Evolutionary conservation across 2,797 vertebrate species (phyloP).

Genomic region (Lagocephalus sceleratus): DNA sequence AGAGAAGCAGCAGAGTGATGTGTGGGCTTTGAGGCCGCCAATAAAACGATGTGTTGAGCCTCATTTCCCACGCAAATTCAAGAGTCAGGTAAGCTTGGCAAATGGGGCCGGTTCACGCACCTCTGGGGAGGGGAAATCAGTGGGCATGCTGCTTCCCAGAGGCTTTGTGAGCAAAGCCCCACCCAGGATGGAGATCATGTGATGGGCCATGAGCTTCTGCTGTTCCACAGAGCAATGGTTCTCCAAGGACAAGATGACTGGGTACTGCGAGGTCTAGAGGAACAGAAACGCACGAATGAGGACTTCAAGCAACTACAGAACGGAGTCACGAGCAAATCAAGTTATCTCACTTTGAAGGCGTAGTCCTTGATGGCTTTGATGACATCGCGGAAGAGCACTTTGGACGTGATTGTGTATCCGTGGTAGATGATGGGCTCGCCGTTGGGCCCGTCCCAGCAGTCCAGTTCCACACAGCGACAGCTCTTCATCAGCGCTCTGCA

Average conservation of each 20-base stretch:
- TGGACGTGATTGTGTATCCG: slow-evolving; percentile 94
- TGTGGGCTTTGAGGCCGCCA: background rate
- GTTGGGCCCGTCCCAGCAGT: slow-evolving; percentile 92
- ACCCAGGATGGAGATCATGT: slow-evolving; percentile 84
- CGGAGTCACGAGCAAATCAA: background rate
- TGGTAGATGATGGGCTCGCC: slow-evolving; percentile 93
- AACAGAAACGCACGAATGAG: slow-evolving; percentile 1
- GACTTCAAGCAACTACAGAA: background rate
- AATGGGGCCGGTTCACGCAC: slow-evolving; percentile 55
- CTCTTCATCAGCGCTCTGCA: slow-evolving; percentile 90
- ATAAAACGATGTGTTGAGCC: too few species aligned
- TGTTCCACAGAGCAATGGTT: slow-evolving; percentile 92
- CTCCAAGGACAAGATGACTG: slow-evolving; percentile 95
- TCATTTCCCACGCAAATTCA: too few species aligned
- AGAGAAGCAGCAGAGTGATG: too few species aligned
- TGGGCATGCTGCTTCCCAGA: slow-evolving; percentile 70
- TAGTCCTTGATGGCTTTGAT: slow-evolving; percentile 90
- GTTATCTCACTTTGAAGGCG: slow-evolving; percentile 84
- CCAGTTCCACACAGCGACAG: slow-evolving; percentile 94
- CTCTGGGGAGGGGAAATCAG: slow-evolving; percentile 88
- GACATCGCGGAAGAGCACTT: slow-evolving; percentile 90
- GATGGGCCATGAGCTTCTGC: slow-evolving; percentile 86
- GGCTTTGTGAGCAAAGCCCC: slow-evolving; percentile 81
- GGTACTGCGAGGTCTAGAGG: slow-evolving; percentile 86
- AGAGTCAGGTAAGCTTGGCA: too few species aligned